Base-by-base conservation (phyloP, 2,888 invertebrate species). In the Calliopum simillimum region DNA sequence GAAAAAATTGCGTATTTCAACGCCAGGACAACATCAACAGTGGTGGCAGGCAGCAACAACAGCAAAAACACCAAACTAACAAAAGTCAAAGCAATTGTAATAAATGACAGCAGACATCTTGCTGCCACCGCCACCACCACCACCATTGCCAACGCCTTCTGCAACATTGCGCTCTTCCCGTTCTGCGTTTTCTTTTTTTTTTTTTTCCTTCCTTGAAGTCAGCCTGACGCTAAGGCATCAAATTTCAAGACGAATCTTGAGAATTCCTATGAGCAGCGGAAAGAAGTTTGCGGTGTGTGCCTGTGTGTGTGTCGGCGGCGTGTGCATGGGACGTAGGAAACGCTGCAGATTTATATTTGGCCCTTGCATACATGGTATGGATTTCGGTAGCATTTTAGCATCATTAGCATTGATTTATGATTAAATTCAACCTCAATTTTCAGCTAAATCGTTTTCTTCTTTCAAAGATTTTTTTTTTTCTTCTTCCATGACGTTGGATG, bases 391-490 rank as follows among this genome's bases (percentile, higher is more conserved):
- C 79, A 82, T 82, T 82, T 81, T 79, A 79, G 81, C 82, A 84
- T 84, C 84, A 84, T 84, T 84, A 84, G 83, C 81, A 81, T 82
- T 84, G 84, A 84, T 84, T 84, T 84, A 84, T 84, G 84, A 81
- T 82, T 80, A 80, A 80, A 81, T 83, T 80, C 80, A 80, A 81
- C 81, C 83, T 81, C 82, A 83, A 82, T 83, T 82, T 83, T 81
- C 81, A 80, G 80, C 79, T 82, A 81, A 81, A 81, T 81, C 81
- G 79, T 80, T 80, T 81, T 79, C 79, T 76, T 46, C 14, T 21
- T 61, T 46, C 44, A 11, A 11, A 74, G 59, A 53, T 68, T 64
- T 68, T 51, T 69, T 76, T 68, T 55, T 58, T 66, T 69, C 49
- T 68, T 64, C 68, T 69, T 64, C 69, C 68, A 33, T 33, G 33